Percentiles rank a stretch among this genome's conserved stretches.
phyloP scores from a whole-genome alignment of 2,888 invertebrate species.

The Baccha elongata region DNA sequence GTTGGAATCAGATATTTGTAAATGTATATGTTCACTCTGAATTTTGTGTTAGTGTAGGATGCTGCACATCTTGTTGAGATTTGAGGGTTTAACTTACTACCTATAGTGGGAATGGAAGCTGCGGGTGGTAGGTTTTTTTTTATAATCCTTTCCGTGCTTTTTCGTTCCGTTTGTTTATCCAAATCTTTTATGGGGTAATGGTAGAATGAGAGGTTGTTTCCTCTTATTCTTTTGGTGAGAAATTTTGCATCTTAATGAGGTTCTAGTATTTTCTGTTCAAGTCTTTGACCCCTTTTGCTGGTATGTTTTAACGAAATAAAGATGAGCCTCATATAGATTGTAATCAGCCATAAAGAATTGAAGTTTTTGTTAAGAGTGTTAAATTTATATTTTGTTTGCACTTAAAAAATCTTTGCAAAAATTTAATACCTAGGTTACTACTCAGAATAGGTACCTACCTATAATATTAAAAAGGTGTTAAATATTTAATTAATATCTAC shows the following conservation, averaged over 20 bases:
- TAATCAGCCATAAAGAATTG: background rate
- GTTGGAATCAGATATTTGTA: slow-evolving; percentile 56
- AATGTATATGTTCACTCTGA: background rate
- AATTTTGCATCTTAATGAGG: slow-evolving; percentile 23
- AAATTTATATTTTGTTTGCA: background rate
- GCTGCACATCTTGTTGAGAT: slow-evolving; percentile 17
- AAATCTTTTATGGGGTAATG: no score
- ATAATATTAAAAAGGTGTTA: no score
- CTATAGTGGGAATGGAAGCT: background rate
- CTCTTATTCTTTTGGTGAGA: slow-evolving; percentile 16
- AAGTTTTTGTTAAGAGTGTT: background rate
- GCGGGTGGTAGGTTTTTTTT: slow-evolving; percentile 9
- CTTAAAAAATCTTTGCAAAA: background rate
- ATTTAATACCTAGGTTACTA: no score
- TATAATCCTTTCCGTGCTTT: background rate
- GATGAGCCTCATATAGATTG: background rate
- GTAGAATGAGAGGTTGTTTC: no score
- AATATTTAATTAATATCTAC: no score
- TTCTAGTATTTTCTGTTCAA: slow-evolving; percentile 13
- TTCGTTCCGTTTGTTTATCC: slow-evolving; percentile 31
- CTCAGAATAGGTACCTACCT: no score
- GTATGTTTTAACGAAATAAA: slow-evolving; percentile 1
- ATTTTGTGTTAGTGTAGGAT: slow-evolving; percentile 23
- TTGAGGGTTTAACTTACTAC: background rate
- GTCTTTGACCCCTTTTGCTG: slow-evolving; percentile 36